Evolutionary conservation across 2,113 vertebrate genomes (phyloP).

Genomic region (Numenius arquata): DNA sequence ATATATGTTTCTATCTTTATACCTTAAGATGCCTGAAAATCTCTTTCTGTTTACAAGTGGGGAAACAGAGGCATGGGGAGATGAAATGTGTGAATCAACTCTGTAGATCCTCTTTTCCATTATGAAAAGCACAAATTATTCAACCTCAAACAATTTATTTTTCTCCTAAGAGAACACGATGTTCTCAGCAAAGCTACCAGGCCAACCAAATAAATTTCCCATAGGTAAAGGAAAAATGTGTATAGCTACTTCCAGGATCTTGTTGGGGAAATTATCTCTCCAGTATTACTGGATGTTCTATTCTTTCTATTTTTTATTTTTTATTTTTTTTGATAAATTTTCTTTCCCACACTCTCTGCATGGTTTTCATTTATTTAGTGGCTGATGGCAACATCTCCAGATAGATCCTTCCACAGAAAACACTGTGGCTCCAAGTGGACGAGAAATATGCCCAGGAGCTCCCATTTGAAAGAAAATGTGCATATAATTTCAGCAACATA

Average conservation of each 20-base stretch:
- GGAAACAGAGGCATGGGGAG: neutral
- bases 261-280: neutral
- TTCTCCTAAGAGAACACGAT: neutral
- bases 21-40: neutral
- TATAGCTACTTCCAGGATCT: neutral
- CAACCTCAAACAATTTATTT: neutral
- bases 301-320: neutral
- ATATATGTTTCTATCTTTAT: neutral
- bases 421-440: neutral
- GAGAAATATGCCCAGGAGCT: neutral
- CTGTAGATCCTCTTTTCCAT: neutral
- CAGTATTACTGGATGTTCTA: neutral
- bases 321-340: neutral
- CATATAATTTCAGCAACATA: neutral
- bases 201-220: constrained; percentile 4
- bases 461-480: neutral
- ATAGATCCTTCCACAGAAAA: neutral
- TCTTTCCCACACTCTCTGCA: neutral
- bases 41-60: neutral
- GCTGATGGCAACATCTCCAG: neutral
- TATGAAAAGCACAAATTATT: neutral
- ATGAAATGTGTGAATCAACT: neutral
- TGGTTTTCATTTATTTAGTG: neutral
- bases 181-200: neutral
- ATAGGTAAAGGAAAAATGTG: neutral